Evolutionary conservation across 2,888 invertebrate species (phyloP), one percentile per base, ranked within the genome.

Genomic region (Epinotia ramella): DNA sequence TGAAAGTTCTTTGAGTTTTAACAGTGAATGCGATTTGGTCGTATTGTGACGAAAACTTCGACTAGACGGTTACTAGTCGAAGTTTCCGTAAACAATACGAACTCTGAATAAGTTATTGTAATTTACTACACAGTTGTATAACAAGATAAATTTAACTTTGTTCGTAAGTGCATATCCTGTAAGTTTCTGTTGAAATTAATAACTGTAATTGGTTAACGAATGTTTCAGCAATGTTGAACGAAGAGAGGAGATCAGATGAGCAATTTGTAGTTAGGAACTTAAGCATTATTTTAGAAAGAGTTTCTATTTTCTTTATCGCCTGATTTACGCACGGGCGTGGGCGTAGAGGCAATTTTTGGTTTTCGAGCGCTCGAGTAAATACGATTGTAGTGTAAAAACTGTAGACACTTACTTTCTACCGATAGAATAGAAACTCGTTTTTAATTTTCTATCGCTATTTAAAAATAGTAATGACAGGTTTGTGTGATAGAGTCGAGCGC

Each of bases 141-240:
- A 44, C 59, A 13, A 68, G 59, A 68, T 68, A 68, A 59, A 59
- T 68, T 40, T 44, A n/a, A 69, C 66, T 66, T 66, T 63, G 63
- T 63, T 66, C n/a, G n/a, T 53, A 66, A 66, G 49, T 49, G 12
- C 24, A 20, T 16, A 49, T 49, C 33, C 1, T 12, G 16, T 53
- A 53, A 16, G 12, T 28, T 53, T 33, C 5, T 6, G 28, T 65
- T 20, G 49, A 6, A 24, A 28, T 66, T 11, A 28, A 7, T n/a
- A 28, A 49, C 28, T n/a, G 4, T 66, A 66, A 53, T 28, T 53
- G 0, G 46, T 28, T 66, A 28, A 40, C 3, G 18, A 40, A 13
- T 33, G 11, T 24, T 11, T 5, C n/a, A 18, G 18, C 40, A 18
- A 63, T 13, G 9, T 11, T 12, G 24, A 4, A 12, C 13, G 13